A percentile compares a stretch with the other conserved stretches of the same genome.
Conservation (phyloP, 2,797 vertebrate genomes). For the Mormyrops boulengeri region DNA sequence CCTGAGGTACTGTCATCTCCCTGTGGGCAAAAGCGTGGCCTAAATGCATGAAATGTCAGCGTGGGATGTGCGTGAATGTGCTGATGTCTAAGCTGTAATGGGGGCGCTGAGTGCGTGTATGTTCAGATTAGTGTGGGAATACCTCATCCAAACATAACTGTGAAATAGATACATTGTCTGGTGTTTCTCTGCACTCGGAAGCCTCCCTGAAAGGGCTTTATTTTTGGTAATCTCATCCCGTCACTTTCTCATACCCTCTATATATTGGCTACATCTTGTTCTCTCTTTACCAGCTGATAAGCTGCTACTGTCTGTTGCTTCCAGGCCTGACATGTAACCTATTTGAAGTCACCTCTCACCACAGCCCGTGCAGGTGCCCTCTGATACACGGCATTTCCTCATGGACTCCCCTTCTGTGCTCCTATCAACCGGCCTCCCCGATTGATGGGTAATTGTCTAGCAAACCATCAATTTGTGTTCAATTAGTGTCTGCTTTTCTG, state of each 20-base stretch:
- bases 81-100: background rate
- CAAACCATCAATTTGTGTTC: background rate
- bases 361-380: background rate
- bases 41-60: background rate
- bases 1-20: background rate
- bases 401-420: background rate
- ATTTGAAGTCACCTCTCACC: background rate
- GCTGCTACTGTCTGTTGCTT: background rate
- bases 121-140: background rate
- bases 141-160: background rate
- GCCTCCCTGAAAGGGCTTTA: background rate
- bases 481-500: background rate
- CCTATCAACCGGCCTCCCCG: background rate
- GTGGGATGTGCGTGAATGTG: background rate
- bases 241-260: background rate
- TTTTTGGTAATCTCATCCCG: background rate
- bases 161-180: background rate
- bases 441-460: background rate
- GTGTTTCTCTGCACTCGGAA: background rate
- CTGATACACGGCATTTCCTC: background rate
- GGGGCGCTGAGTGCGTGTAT: background rate
- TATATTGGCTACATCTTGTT: background rate
- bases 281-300: background rate
- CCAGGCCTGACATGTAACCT: constrained; percentile 6
- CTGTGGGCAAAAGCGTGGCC: background rate